Percentiles rank a stretch among this genome's conserved stretches.
Evolutionary conservation across 2,888 invertebrate species (phyloP).

Genomic region (Idaea dimidiata): DNA sequence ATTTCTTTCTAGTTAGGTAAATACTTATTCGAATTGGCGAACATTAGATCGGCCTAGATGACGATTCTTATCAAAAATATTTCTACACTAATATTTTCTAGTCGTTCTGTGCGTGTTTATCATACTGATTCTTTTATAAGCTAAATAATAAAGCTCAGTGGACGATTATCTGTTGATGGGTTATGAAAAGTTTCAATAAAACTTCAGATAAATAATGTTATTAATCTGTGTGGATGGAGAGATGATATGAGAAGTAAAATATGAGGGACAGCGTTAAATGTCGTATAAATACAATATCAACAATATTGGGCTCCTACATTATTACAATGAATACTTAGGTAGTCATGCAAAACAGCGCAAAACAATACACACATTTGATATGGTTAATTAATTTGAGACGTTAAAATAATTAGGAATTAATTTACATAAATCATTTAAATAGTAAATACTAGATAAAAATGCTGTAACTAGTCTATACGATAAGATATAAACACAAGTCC

Average conservation of each 20-base stretch:
- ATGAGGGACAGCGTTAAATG: constrained; percentile 35
- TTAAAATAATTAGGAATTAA: constrained; percentile 39
- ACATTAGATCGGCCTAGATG: constrained; percentile 13
- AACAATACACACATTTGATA: constrained; percentile 51
- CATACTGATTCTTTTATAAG: constrained; percentile 45
- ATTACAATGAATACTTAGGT: constrained; percentile 1
- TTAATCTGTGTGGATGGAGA: constrained; percentile 61
- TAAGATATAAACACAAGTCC: constrained; percentile 38
- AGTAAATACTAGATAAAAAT: constrained; percentile 56
- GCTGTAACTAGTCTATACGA: constrained; percentile 64
- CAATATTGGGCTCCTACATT: constrained; percentile 6
- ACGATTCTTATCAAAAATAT: constrained; percentile 59
- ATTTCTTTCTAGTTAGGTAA: constrained; percentile 19
- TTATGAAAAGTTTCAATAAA: constrained; percentile 21
- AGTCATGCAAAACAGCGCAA: constrained; percentile 30
- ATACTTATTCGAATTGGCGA: constrained; percentile 12
- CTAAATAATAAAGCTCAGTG: constrained; percentile 53
- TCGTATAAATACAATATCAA: constrained; percentile 29
- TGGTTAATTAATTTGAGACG: constrained; percentile 64
- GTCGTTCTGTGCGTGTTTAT: constrained; percentile 58
- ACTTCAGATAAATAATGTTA: constrained; percentile 20
- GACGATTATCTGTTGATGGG: constrained; percentile 43
- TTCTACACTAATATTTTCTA: constrained; percentile 39
- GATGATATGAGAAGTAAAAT: constrained; percentile 61
- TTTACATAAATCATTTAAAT: constrained; percentile 34